phyloP scores from a whole-genome alignment of 2,888 invertebrate genomes.

The Drosophila phalerata region DNA sequence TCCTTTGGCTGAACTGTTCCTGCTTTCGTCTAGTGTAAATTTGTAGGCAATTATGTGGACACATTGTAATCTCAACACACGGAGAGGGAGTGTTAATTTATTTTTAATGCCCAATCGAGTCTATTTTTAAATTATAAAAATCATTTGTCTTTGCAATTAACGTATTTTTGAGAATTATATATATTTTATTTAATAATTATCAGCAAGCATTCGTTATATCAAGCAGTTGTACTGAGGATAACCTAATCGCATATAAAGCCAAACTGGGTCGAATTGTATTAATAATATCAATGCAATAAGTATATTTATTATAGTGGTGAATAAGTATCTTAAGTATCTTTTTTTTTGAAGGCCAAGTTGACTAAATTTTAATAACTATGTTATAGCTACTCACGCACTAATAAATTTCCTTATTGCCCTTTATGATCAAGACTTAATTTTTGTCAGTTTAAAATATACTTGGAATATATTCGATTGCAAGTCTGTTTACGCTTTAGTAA shows the following conservation, averaged over 20 bases:
- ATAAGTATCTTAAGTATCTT: not conserved
- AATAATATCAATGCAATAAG: too few species aligned
- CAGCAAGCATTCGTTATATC: not conserved
- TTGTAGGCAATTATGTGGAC: slow-evolving; percentile 65
- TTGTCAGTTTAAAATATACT: too few species aligned
- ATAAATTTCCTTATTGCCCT: too few species aligned
- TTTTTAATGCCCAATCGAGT: slow-evolving; percentile 28
- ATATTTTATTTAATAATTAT: slow-evolving; percentile 37
- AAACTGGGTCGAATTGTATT: too few species aligned
- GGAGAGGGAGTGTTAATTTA: slow-evolving; percentile 52
- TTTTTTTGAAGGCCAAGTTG: not conserved
- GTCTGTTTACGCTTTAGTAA: too few species aligned
- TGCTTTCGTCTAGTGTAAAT: slow-evolving; percentile 56
- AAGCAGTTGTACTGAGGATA: not conserved
- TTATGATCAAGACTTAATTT: too few species aligned
- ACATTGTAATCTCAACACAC: slow-evolving; percentile 36
- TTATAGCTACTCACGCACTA: too few species aligned
- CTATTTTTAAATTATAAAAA: slow-evolving; percentile 48
- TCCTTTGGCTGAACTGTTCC: not conserved
- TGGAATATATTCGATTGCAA: too few species aligned
- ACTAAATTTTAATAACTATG: too few species aligned
- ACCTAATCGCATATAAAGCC: not conserved
- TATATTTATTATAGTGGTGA: too few species aligned
- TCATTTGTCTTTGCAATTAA: slow-evolving; percentile 41
- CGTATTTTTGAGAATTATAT: slow-evolving; percentile 37